These are phyloP conservation scores for Drosophila kohkoa DNA, from an alignment of 1,140 invertebrate species.

Conservation along the genomic window DNA sequence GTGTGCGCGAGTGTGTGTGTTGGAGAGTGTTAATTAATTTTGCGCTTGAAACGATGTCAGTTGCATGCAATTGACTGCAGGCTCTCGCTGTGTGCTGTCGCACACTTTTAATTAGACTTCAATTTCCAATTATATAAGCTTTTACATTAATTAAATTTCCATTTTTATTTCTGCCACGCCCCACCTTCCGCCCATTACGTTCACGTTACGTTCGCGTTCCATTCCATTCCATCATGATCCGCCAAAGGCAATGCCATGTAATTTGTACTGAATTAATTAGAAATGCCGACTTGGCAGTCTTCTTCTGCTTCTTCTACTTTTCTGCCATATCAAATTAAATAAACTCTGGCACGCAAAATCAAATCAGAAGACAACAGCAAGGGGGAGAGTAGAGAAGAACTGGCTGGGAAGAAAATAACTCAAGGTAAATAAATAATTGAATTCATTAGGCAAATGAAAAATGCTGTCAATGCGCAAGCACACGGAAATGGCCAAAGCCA, in stretches of 20 bases:
- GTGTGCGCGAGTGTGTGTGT: constrained; percentile 29
- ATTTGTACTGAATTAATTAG: constrained; percentile 81
- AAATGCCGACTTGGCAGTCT: constrained; percentile 56
- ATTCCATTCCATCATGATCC: neutral
- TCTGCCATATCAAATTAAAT: constrained; percentile 52
- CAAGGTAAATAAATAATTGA: constrained; percentile 83
- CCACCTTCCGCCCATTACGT: neutral
- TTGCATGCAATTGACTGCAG: constrained; percentile 72
- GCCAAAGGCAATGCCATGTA: constrained; percentile 49
- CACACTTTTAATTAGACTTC: constrained; percentile 76
- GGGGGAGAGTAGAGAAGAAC: constrained; percentile 6
- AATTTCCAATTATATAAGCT: constrained; percentile 75
- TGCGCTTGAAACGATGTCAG: constrained; percentile 73
- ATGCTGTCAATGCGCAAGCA: constrained; percentile 63
- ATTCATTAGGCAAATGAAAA: constrained; percentile 84
- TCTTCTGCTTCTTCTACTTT: constrained; percentile 2
- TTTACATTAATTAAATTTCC: constrained; percentile 82
- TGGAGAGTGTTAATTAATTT: constrained; percentile 80
- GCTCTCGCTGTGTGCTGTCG: constrained; percentile 35
- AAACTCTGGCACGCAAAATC: constrained; percentile 68
- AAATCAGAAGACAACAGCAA: constrained; percentile 58
- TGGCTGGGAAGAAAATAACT: constrained; percentile 49
- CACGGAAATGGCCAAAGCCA: constrained; percentile 10
- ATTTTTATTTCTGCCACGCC: constrained; percentile 53
- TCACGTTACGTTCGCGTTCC: neutral